Conservation (phyloP, 1,140 invertebrate genomes). For the Bombus confusus region DNA sequence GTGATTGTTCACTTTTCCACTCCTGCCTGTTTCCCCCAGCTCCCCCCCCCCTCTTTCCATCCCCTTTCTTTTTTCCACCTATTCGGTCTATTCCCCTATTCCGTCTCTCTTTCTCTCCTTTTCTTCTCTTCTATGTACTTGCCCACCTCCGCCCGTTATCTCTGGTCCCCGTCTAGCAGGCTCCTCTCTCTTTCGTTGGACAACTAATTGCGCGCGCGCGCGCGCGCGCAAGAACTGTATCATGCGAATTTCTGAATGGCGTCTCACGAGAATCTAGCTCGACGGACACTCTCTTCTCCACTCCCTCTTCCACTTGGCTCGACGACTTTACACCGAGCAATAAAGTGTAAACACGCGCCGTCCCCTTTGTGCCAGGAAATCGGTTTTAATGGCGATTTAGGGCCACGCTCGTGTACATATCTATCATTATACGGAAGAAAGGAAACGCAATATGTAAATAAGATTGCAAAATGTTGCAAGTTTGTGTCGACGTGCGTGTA, state of each 20-base stretch:
- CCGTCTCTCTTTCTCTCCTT: background rate
- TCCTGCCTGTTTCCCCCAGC: background rate
- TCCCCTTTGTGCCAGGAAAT: slow-evolving; percentile 37
- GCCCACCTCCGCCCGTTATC: background rate
- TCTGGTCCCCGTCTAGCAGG: slow-evolving; percentile 9
- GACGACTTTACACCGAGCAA: slow-evolving; percentile 52
- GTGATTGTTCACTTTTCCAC: slow-evolving; percentile 50
- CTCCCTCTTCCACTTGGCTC: slow-evolving; percentile 23
- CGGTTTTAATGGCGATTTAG: slow-evolving; percentile 32
- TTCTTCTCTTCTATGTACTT: background rate
- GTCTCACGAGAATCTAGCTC: slow-evolving; percentile 45
- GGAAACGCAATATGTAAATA: slow-evolving; percentile 48
- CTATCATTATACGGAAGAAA: background rate
- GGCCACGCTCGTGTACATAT: slow-evolving; percentile 19
- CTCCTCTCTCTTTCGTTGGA: background rate
- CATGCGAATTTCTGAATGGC: slow-evolving; percentile 52
- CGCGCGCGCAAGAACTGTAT: slow-evolving; percentile 3
- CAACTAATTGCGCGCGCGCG: slow-evolving; percentile 23
- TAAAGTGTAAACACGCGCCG: slow-evolving; percentile 40
- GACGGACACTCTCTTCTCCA: slow-evolving; percentile 7
- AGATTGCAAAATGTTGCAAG: slow-evolving; percentile 28
- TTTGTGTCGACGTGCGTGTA: slow-evolving; percentile 36
- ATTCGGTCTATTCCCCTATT: background rate
- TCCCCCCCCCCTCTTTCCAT: background rate
- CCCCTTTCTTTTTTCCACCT: no score